phyloP scores from a whole-genome alignment of 2,797 vertebrate species.

The Rhodeus uyekii region DNA sequence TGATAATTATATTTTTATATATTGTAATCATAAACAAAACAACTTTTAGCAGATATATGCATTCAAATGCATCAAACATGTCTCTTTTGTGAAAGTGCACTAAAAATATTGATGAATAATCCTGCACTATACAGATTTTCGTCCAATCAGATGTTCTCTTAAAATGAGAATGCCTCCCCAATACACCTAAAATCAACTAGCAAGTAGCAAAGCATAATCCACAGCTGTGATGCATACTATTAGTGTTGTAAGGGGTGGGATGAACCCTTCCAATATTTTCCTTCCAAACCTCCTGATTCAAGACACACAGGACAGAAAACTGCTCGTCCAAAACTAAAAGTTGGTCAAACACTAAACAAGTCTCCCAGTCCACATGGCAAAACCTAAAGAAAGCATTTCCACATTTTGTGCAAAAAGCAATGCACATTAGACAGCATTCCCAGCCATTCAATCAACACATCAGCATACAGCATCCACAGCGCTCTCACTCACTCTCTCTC shows the following conservation, averaged over 20 bases:
- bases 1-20: not conserved
- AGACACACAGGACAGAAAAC: not conserved
- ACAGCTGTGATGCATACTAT: not conserved
- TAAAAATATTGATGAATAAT: not conserved
- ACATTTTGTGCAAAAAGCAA: slow-evolving; percentile 11
- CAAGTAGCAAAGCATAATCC: not conserved
- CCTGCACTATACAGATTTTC: not conserved
- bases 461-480: slow-evolving; percentile 22
- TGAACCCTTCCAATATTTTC: not conserved
- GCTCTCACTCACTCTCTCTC: slow-evolving; percentile 16
- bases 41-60: not conserved
- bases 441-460: slow-evolving; percentile 46
- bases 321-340: not conserved
- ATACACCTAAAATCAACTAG: not conserved
- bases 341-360: not conserved
- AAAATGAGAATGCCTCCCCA: not conserved
- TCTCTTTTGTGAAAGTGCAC: not conserved
- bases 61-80: too few relatives aligned
- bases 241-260: too few relatives aligned
- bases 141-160: not conserved
- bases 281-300: not conserved
- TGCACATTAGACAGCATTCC: slow-evolving; percentile 44
- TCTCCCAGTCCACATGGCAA: slow-evolving; percentile 8
- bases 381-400: not conserved
- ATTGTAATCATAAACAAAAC: not conserved